These are phyloP conservation scores for Yponomeuta sedellus DNA, from an alignment of 2,888 invertebrate species.

Conservation along the genomic window DNA sequence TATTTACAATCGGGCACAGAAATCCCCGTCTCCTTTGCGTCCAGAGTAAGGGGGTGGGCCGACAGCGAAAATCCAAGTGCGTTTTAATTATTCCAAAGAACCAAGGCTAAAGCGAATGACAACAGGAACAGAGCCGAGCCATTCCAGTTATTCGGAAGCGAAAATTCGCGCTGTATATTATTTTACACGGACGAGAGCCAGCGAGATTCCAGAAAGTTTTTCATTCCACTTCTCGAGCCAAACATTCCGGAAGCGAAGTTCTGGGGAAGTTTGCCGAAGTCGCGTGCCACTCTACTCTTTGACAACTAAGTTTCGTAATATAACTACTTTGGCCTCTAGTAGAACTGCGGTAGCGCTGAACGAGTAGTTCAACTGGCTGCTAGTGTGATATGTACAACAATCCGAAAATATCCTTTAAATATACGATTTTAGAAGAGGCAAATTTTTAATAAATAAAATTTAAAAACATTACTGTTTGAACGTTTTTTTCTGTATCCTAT, in stretches of 20 bases:
- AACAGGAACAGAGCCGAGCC: neutral
- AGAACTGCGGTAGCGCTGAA: no score
- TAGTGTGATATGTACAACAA: no score
- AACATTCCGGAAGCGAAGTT: neutral
- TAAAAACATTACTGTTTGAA: no score
- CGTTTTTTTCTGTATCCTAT: no score
- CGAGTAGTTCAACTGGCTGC: no score
- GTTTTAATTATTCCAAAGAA: neutral
- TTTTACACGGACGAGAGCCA: neutral
- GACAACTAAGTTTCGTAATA: constrained; percentile 12
- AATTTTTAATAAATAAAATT: no score
- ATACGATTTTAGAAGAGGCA: no score
- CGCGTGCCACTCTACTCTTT: constrained; percentile 7
- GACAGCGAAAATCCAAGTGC: neutral
- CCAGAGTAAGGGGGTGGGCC: no score
- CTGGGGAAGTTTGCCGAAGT: constrained; percentile 12
- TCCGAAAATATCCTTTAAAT: no score
- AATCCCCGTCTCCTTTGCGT: no score
- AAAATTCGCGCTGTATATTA: neutral
- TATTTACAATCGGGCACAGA: no score
- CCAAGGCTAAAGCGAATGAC: neutral
- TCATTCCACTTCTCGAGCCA: neutral
- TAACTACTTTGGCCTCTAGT: neutral
- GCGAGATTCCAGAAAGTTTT: neutral
- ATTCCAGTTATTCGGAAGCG: neutral